A percentile compares a stretch with the other conserved stretches of the same genome.
Conservation (phyloP, 2,888 invertebrate genomes). For the Prosopocoilus inquinatus region DNA sequence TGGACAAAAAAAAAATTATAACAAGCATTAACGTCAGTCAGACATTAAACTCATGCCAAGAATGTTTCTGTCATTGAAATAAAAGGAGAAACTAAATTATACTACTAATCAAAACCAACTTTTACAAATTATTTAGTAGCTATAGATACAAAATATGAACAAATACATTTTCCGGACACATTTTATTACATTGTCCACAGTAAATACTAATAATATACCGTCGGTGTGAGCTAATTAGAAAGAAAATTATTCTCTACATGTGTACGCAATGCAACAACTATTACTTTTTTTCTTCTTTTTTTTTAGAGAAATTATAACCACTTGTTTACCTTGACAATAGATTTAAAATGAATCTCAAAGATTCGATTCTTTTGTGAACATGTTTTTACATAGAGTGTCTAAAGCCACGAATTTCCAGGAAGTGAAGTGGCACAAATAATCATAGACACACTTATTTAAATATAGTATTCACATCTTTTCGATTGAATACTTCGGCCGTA, state of each 20-base stretch:
- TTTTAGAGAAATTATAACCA: slow-evolving; percentile 14
- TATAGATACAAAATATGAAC: slow-evolving; percentile 7
- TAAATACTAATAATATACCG: slow-evolving; percentile 15
- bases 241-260: slow-evolving; percentile 17
- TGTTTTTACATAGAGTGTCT: slow-evolving; percentile 1
- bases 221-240: slow-evolving; percentile 20
- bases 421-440: neutral
- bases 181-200: slow-evolving; percentile 14
- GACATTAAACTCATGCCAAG: too few relatives aligned
- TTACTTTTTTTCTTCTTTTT: slow-evolving; percentile 9
- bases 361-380: neutral
- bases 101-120: neutral
- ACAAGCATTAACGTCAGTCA: too few relatives aligned
- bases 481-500: neutral
- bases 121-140: neutral
- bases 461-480: neutral
- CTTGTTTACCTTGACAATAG: slow-evolving; percentile 1
- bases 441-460: slow-evolving; percentile 4
- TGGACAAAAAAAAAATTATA: too few relatives aligned
- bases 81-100: neutral
- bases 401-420: neutral
- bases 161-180: slow-evolving; percentile 11
- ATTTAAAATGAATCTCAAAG: neutral
- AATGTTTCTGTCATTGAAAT: too few relatives aligned
- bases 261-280: slow-evolving; percentile 14